Conservation (phyloP, 1,140 invertebrate genomes). For the Polypedilum pembai region DNA sequence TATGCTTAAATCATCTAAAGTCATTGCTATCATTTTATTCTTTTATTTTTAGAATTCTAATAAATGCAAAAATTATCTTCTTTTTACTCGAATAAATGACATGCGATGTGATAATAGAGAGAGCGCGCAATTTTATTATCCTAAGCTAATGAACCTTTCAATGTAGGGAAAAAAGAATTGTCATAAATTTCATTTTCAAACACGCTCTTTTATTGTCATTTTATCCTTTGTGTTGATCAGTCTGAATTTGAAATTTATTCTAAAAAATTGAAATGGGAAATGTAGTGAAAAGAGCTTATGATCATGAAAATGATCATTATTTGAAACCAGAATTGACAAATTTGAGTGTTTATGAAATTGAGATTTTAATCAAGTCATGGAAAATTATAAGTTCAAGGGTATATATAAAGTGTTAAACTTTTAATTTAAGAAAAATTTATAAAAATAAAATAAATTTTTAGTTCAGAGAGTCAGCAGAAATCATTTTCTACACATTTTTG, state of each 20-base stretch:
- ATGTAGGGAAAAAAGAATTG: too few relatives aligned
- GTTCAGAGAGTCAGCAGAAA: not conserved
- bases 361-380: not conserved
- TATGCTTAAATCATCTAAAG: constrained; percentile 62
- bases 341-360: not conserved
- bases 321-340: not conserved
- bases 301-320: not conserved
- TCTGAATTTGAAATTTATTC: too few relatives aligned
- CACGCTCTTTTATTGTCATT: too few relatives aligned
- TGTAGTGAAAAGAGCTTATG: not conserved
- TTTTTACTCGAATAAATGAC: too few relatives aligned
- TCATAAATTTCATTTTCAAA: too few relatives aligned
- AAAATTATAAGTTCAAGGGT: not conserved
- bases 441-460: not conserved
- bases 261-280: not conserved
- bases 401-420: not conserved
- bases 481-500: not conserved
- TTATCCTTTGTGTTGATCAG: too few relatives aligned
- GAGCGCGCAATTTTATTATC: too few relatives aligned
- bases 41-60: too few relatives aligned
- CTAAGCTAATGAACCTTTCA: too few relatives aligned
- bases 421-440: not conserved
- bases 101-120: too few relatives aligned
- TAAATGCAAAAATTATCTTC: too few relatives aligned
- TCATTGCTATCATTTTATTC: constrained; percentile 47